Percentiles rank a stretch among this genome's conserved stretches.
phyloP scores from a whole-genome alignment of 1,140 invertebrate genomes.

The Sarcophaga bullata region DNA sequence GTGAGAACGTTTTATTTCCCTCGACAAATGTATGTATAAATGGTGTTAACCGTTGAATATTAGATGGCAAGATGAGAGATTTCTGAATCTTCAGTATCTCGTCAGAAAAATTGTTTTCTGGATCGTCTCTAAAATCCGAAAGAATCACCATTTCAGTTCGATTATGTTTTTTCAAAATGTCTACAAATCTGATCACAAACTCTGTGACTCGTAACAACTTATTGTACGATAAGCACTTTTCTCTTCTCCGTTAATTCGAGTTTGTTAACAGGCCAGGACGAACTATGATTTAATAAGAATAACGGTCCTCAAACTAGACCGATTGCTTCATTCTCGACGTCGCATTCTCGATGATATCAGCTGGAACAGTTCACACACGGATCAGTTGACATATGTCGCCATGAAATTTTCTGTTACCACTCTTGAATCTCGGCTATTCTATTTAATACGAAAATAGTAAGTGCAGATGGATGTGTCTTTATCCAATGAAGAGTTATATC shows the following conservation, averaged over 20 bases:
- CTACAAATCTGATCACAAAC: not conserved
- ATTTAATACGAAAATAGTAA: slow-evolving; percentile 56
- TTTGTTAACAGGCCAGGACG: not conserved
- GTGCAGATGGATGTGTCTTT: slow-evolving; percentile 45
- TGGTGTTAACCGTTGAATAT: slow-evolving; percentile 31
- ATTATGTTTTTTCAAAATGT: not conserved
- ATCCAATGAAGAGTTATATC: no score
- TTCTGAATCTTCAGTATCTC: slow-evolving; percentile 33
- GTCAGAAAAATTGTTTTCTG: slow-evolving; percentile 25
- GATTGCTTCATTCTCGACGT: slow-evolving; percentile 47
- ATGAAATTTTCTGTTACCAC: slow-evolving; percentile 45
- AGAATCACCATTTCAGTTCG: slow-evolving; percentile 20
- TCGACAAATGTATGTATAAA: not conserved
- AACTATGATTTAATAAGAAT: slow-evolving; percentile 12
- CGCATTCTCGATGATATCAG: slow-evolving; percentile 58
- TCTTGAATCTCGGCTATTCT: slow-evolving; percentile 59
- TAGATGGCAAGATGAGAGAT: not conserved
- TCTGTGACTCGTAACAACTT: not conserved
- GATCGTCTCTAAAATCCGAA: slow-evolving; percentile 18
- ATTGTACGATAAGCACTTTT: not conserved
- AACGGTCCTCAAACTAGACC: slow-evolving; percentile 58
- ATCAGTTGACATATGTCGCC: slow-evolving; percentile 55
- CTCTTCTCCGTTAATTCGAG: not conserved
- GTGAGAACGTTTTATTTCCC: not conserved
- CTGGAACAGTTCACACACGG: slow-evolving; percentile 61